These are phyloP conservation scores for Catocala sponsa DNA, from an alignment of 2,888 invertebrate species.

Conservation along the genomic window DNA sequence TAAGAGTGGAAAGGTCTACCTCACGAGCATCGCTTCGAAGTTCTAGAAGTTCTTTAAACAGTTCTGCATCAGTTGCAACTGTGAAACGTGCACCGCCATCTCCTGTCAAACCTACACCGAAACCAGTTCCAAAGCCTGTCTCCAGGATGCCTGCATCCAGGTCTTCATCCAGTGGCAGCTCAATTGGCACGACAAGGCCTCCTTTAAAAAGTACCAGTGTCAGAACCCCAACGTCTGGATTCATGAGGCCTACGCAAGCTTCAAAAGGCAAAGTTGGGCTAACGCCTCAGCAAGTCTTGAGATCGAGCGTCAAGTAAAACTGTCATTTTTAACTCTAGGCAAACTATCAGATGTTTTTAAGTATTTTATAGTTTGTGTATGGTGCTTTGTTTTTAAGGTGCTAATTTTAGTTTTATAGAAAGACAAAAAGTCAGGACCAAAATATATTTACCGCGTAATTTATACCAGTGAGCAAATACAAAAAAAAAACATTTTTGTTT, in stretches of 20 bases:
- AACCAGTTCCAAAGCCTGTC: constrained; percentile 81
- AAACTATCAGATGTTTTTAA: constrained; percentile 28
- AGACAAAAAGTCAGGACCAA: constrained; percentile 39
- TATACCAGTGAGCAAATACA: constrained; percentile 28
- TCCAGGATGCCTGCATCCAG: constrained; percentile 81
- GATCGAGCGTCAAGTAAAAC: constrained; percentile 72
- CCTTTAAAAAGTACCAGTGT: constrained; percentile 69
- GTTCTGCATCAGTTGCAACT: constrained; percentile 93
- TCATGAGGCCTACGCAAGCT: constrained; percentile 96
- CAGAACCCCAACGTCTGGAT: constrained; percentile 85
- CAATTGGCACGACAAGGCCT: constrained; percentile 82
- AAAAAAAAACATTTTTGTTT: constrained; percentile 18
- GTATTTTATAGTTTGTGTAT: constrained; percentile 33
- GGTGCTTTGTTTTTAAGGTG: constrained; percentile 35
- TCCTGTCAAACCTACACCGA: constrained; percentile 74
- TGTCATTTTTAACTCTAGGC: constrained; percentile 18
- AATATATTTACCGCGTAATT: constrained; percentile 31
- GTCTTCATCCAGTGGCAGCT: constrained; percentile 83
- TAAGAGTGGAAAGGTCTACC: constrained; percentile 92
- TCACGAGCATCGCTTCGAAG: constrained; percentile 94
- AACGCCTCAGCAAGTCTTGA: constrained; percentile 65
- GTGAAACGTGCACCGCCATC: constrained; percentile 91
- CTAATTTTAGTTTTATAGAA: constrained; percentile 39
- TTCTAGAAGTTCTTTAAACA: constrained; percentile 94
- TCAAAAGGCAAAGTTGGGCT: constrained; percentile 91